Percentiles rank a stretch among this genome's conserved stretches.
Evolutionary conservation across 2,888 invertebrate species (phyloP).

Genomic region (Napeogenes inachia): DNA sequence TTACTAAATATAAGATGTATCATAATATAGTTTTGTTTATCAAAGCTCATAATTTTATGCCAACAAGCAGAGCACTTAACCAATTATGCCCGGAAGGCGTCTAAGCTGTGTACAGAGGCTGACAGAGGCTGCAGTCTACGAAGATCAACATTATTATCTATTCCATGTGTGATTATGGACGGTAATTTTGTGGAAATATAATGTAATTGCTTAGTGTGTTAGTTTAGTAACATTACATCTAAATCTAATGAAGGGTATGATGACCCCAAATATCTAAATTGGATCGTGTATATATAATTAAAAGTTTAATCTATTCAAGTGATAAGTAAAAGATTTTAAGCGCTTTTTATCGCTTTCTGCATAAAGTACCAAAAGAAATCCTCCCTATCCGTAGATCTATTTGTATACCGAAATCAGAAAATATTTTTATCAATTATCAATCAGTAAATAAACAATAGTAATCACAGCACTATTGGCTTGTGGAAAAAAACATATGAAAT

Average conservation of each 20-base stretch:
- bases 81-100: constrained; percentile 34
- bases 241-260: neutral
- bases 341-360: no score
- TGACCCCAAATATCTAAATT: constrained; percentile 24
- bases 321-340: constrained; percentile 1
- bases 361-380: no score
- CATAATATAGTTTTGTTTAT: neutral
- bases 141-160: constrained; percentile 1
- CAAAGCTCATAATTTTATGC: constrained; percentile 23
- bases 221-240: neutral
- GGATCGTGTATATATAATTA: no score
- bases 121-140: neutral
- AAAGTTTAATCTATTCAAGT: constrained; percentile 26
- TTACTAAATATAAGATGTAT: no score
- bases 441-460: no score
- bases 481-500: no score
- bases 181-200: neutral
- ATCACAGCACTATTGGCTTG: no score
- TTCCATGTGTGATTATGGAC: constrained; percentile 6
- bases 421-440: no score
- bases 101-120: constrained; percentile 5
- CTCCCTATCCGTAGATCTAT: no score
- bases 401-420: no score
- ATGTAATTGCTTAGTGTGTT: neutral
- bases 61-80: constrained; percentile 34